Conservation (phyloP, 2,113 vertebrate species). For the Rhizomys pruinosus region DNA sequence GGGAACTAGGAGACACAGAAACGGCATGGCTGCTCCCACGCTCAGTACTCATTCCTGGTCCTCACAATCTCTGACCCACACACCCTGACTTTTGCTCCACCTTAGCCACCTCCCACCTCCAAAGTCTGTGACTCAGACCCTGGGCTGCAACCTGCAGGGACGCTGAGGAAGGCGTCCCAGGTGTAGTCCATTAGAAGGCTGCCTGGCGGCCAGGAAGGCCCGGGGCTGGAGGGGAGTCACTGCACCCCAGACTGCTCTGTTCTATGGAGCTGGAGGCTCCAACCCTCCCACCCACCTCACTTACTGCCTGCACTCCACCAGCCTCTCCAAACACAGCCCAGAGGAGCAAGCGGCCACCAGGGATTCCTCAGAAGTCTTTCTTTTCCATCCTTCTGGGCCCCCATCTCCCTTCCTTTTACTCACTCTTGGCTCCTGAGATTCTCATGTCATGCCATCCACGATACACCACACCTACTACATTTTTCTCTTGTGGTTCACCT, state of each 20-base stretch:
- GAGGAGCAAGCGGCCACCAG: rapidly evolving
- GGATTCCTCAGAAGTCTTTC: not conserved
- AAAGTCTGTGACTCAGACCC: not conserved
- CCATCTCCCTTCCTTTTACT: too few relatives aligned
- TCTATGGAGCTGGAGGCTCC: not conserved
- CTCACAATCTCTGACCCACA: not conserved
- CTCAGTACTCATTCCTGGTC: too few relatives aligned
- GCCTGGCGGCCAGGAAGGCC: not conserved
- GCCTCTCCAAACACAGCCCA: not conserved
- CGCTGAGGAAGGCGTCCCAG: not conserved
- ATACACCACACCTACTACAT: not conserved
- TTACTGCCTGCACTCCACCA: not conserved
- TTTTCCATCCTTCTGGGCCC: not conserved
- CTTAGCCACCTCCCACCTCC: not conserved
- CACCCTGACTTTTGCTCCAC: not conserved
- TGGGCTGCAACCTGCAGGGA: not conserved
- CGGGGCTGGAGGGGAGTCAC: not conserved
- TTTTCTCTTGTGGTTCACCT: not conserved
- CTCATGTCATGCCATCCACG: too few relatives aligned
- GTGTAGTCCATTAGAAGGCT: rapidly evolving
- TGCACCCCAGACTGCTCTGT: not conserved
- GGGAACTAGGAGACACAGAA: not conserved
- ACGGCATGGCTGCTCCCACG: too few relatives aligned
- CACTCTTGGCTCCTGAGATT: not conserved
- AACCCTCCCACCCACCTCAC: too few relatives aligned